Evolutionary conservation across 2,797 vertebrate species (phyloP).

Genomic region (Melanogrammus aeglefinus): DNA sequence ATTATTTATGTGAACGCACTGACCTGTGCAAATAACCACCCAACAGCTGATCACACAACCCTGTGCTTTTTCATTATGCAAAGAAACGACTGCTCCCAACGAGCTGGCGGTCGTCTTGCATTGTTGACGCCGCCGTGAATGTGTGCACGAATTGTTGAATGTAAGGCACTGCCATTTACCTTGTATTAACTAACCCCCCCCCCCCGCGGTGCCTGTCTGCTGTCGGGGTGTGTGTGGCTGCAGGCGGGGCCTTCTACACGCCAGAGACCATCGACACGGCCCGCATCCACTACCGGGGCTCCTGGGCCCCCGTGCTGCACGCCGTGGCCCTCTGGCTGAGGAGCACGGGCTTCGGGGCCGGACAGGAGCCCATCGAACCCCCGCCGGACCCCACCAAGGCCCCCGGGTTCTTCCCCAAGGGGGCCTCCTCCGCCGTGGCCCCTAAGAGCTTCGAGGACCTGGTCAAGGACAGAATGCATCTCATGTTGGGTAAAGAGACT

Average conservation of each 20-base stretch:
- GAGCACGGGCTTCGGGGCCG: slow-evolving; percentile 84
- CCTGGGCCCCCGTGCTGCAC: slow-evolving; percentile 94
- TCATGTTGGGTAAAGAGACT: slow-evolving; percentile 85
- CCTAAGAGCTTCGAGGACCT: slow-evolving; percentile 81
- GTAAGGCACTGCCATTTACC: no score
- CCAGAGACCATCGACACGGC: slow-evolving; percentile 98
- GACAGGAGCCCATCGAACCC: slow-evolving; percentile 72
- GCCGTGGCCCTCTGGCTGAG: slow-evolving; percentile 93
- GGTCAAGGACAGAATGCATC: slow-evolving; percentile 92
- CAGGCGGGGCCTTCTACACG: slow-evolving; percentile 97
- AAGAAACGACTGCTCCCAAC: background rate
- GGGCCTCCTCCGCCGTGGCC: slow-evolving; percentile 50
- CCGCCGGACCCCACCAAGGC: slow-evolving; percentile 67
- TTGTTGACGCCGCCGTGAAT: no score
- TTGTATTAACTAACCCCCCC: no score
- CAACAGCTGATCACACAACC: background rate
- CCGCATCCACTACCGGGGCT: slow-evolving; percentile 91
- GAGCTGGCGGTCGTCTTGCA: no score
- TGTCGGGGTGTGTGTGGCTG: slow-evolving; percentile 19
- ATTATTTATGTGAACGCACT: background rate
- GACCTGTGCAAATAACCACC: background rate
- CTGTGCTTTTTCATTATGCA: background rate
- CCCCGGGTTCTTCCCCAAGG: slow-evolving; percentile 66
- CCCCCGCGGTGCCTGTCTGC: background rate
- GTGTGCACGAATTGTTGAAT: no score